phyloP scores from a whole-genome alignment of 2,888 invertebrate genomes.

The Mayetiola destructor region DNA sequence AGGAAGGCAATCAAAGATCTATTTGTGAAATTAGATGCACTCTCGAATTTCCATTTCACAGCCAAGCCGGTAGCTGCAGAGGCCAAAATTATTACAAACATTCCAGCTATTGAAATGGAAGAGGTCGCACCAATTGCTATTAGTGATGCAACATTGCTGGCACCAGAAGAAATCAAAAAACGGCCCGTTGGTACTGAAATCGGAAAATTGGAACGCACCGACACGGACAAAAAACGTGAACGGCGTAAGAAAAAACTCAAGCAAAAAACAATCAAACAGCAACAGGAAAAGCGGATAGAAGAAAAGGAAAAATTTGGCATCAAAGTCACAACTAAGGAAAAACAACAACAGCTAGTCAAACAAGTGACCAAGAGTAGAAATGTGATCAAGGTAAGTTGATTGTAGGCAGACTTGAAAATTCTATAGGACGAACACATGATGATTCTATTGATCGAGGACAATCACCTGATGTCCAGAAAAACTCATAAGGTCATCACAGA shows the following conservation, averaged over 20 bases:
- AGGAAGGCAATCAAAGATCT: slow-evolving; percentile 55
- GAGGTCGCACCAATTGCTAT: slow-evolving; percentile 87
- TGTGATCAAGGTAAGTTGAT: slow-evolving; percentile 40
- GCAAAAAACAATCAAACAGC: slow-evolving; percentile 44
- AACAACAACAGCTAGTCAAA: slow-evolving; percentile 41
- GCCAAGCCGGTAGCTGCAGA: slow-evolving; percentile 78
- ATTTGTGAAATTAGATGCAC: slow-evolving; percentile 76
- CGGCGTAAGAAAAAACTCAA: slow-evolving; percentile 72
- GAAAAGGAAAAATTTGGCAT: slow-evolving; percentile 30
- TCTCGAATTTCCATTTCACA: slow-evolving; percentile 88
- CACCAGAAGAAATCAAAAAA: slow-evolving; percentile 80
- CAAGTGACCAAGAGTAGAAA: slow-evolving; percentile 50
- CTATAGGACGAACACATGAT: too few species aligned
- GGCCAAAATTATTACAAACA: slow-evolving; percentile 76
- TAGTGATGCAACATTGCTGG: slow-evolving; percentile 69
- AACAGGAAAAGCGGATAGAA: slow-evolving; percentile 37
- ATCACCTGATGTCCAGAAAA: too few species aligned
- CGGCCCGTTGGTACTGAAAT: slow-evolving; percentile 41
- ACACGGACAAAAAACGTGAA: slow-evolving; percentile 79
- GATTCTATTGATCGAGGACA: too few species aligned
- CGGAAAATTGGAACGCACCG: slow-evolving; percentile 64
- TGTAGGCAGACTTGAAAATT: too few species aligned
- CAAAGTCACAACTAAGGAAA: slow-evolving; percentile 40
- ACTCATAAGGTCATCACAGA: too few species aligned
- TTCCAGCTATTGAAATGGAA: slow-evolving; percentile 84